A percentile compares a stretch with the other conserved stretches of the same genome.
These are phyloP conservation scores for Bungarus multicinctus DNA, from an alignment of 2,113 vertebrate genomes.

Conservation along the genomic window DNA sequence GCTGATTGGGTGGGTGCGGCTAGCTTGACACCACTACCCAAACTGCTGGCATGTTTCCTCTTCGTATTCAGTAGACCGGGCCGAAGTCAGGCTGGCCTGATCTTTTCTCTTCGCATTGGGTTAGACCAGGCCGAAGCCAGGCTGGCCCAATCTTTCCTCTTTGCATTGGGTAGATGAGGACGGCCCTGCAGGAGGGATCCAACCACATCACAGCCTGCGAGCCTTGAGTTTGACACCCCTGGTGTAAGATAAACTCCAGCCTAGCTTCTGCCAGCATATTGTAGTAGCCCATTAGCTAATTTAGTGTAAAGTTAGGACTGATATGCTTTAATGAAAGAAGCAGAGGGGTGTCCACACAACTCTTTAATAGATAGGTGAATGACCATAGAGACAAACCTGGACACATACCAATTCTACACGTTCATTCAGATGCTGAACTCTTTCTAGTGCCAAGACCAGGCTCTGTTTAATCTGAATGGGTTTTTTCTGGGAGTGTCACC, in stretches of 20 bases:
- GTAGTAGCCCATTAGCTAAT: neutral
- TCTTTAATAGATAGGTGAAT: neutral
- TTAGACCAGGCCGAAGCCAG: no score
- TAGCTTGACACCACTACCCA: neutral
- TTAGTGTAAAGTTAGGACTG: neutral
- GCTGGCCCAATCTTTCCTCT: no score
- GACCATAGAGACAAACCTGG: neutral
- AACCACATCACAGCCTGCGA: no score
- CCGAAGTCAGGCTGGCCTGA: no score
- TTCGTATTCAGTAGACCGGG: no score
- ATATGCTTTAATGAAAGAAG: neutral
- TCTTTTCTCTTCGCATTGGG: no score
- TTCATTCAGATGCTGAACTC: neutral
- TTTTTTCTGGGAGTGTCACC: neutral
- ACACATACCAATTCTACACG: fast-evolving
- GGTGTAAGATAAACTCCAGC: fast-evolving
- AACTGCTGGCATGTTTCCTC: no score
- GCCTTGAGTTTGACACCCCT: no score
- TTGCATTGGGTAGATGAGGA: no score
- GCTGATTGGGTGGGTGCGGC: no score
- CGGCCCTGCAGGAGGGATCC: no score
- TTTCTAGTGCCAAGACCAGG: neutral
- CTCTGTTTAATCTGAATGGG: neutral
- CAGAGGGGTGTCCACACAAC: neutral
- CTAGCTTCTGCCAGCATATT: neutral